Evolutionary conservation across 2,113 vertebrate species (phyloP).

Genomic region (Phalacrocorax brasilianus): DNA sequence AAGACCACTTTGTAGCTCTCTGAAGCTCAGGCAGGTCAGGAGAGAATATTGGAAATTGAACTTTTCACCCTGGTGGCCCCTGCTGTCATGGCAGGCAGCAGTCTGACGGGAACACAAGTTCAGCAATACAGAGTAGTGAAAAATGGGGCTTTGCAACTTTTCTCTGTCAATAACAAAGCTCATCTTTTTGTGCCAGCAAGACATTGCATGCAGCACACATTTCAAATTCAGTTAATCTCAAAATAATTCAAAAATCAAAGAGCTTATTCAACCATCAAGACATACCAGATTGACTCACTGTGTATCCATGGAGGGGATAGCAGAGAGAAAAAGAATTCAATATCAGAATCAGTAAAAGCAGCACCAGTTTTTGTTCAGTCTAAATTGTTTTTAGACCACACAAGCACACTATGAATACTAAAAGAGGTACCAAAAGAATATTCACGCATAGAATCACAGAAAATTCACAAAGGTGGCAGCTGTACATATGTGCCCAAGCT

Average conservation of each 20-base stretch:
- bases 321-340: slow-evolving; percentile 61
- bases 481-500: not conserved
- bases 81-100: slow-evolving; percentile 9
- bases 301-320: slow-evolving; percentile 67
- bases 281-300: slow-evolving; percentile 72
- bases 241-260: slow-evolving; percentile 83
- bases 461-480: not conserved
- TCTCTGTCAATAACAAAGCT: slow-evolving; percentile 75
- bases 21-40: slow-evolving; percentile 34
- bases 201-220: slow-evolving; percentile 71
- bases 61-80: slow-evolving; percentile 60
- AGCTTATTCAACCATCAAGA: slow-evolving; percentile 79
- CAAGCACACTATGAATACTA: slow-evolving; percentile 59
- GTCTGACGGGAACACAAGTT: slow-evolving; percentile 42
- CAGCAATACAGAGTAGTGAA: slow-evolving; percentile 40
- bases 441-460: not conserved
- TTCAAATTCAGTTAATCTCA: slow-evolving; percentile 83
- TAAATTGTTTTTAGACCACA: slow-evolving; percentile 74
- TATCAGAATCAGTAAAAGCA: slow-evolving; percentile 70
- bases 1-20: not conserved
- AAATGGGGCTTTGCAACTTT: slow-evolving; percentile 71
- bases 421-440: slow-evolving; percentile 53
- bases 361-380: slow-evolving; percentile 53
- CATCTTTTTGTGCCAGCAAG: slow-evolving; percentile 75
- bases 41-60: slow-evolving; percentile 64